phyloP scores from a whole-genome alignment of 1,140 invertebrate genomes.

The Amphibalanus amphitrite region DNA sequence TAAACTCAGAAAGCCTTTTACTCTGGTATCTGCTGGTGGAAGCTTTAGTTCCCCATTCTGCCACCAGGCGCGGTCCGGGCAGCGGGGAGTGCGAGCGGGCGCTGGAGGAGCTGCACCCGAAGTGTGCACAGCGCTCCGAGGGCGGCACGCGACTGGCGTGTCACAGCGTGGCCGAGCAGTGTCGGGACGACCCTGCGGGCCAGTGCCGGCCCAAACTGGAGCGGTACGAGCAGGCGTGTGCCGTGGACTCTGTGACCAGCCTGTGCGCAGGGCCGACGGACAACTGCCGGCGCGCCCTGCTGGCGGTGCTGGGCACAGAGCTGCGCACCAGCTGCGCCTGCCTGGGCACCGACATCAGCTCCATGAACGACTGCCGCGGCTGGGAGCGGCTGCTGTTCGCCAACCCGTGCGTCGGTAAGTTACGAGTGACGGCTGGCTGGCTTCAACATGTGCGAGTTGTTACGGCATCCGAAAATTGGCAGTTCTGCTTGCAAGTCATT shows the following conservation, averaged over 20 bases:
- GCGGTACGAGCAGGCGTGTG: conserved; percentile 73
- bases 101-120: conserved; percentile 68
- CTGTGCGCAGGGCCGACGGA: conserved; percentile 66
- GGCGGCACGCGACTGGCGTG: conserved; percentile 56
- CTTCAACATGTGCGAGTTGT: too few species aligned
- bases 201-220: conserved; percentile 48
- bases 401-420: conserved; percentile 77
- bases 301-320: conserved; percentile 69
- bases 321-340: conserved; percentile 65
- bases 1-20: too few species aligned
- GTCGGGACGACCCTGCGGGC: conserved; percentile 20
- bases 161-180: conserved; percentile 48
- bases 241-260: conserved; percentile 68
- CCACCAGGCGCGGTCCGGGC: conserved; percentile 51
- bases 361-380: conserved; percentile 66
- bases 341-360: conserved; percentile 50
- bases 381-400: conserved; percentile 81
- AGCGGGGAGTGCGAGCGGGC: conserved; percentile 68
- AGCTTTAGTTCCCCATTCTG: too few species aligned
- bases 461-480: too few species aligned
- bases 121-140: conserved; percentile 57
- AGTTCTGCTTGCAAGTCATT: too few species aligned
- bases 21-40: too few species aligned
- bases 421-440: background rate
- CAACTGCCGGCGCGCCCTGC: conserved; percentile 58